Evolutionary conservation across 2,113 vertebrate genomes (phyloP).

Genomic region (Tetrax tetrax): DNA sequence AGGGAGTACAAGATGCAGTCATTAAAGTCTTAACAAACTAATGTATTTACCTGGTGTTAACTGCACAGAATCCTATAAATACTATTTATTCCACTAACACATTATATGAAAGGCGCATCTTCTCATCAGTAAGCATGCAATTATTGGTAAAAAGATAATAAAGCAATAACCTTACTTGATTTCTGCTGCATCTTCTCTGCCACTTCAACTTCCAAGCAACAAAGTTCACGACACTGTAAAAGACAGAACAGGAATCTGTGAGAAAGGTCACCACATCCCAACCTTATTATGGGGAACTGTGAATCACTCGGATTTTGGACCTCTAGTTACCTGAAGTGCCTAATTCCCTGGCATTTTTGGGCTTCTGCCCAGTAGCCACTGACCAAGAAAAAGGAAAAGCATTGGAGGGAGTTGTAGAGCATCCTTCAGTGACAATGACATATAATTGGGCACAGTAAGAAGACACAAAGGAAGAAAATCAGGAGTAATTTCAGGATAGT

Average conservation of each 20-base stretch:
- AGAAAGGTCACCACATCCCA: not conserved
- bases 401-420: not conserved
- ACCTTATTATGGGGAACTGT: rapidly evolving
- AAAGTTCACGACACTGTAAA: slow-evolving; percentile 77
- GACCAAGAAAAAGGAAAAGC: not conserved
- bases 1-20: not conserved
- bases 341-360: not conserved
- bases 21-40: not conserved
- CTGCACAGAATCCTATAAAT: not conserved
- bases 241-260: not conserved
- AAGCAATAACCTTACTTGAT: slow-evolving; percentile 53
- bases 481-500: not conserved
- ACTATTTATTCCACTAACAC: not conserved
- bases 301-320: not conserved
- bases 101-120: not conserved
- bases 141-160: not conserved
- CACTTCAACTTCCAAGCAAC: slow-evolving; percentile 74
- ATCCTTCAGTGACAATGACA: not conserved
- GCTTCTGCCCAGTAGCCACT: not conserved
- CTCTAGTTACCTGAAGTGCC: not conserved
- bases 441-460: rapidly evolving
- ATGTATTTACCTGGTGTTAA: not conserved
- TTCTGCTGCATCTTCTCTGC: slow-evolving; percentile 58
- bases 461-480: not conserved
- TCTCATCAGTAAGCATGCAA: not conserved